Conservation (phyloP, 2,797 vertebrate genomes). For the Ctenopoma multispine region DNA sequence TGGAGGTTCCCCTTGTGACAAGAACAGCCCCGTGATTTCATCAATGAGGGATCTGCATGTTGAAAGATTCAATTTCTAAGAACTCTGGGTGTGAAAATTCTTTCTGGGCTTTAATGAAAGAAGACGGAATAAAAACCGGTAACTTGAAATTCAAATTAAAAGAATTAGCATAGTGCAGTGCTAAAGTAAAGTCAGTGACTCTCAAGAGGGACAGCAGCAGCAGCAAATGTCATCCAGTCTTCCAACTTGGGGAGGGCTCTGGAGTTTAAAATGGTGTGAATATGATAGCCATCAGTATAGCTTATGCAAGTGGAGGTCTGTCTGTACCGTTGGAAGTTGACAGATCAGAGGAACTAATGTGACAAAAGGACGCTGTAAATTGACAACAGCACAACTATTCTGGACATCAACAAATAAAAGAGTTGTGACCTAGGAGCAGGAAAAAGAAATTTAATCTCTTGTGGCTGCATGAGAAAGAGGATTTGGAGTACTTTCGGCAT, state of each 20-base stretch:
- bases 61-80: constrained; percentile 46
- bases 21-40: constrained; percentile 78
- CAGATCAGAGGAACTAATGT: constrained; percentile 71
- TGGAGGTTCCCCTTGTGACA: constrained; percentile 76
- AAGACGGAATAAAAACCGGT: background rate
- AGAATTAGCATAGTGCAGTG: constrained; percentile 1
- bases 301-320: constrained; percentile 75
- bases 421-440: background rate
- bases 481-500: constrained; percentile 51
- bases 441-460: constrained; percentile 12
- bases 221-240: constrained; percentile 78
- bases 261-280: constrained; percentile 85
- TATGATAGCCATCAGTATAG: constrained; percentile 77
- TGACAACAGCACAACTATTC: constrained; percentile 42
- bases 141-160: background rate
- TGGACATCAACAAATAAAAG: constrained; percentile 30
- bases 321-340: constrained; percentile 67
- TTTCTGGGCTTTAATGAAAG: background rate
- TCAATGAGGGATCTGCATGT: constrained; percentile 73
- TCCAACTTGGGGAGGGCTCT: constrained; percentile 81
- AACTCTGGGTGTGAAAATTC: constrained; percentile 22
- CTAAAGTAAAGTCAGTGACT: constrained; percentile 31
- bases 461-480: constrained; percentile 55
- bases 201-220: constrained; percentile 71
- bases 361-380: constrained; percentile 63